phyloP scores from a whole-genome alignment of 2,888 invertebrate species.

The Brachypalpus laphriformis region DNA sequence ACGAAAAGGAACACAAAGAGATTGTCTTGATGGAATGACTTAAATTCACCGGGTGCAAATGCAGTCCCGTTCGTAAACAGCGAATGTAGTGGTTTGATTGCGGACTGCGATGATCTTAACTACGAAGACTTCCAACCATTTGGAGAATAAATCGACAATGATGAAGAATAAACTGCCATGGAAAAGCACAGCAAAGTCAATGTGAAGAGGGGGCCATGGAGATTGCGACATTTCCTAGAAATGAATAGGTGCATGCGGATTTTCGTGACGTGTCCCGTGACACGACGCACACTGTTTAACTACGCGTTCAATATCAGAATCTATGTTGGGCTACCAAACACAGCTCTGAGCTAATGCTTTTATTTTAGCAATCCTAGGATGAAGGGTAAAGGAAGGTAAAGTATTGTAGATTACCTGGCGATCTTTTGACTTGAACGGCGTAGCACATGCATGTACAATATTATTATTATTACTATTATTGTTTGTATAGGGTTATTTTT shows the following conservation, averaged over 20 bases:
- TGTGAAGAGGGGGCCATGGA: constrained; percentile 34
- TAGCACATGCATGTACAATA: no score
- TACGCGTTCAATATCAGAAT: not conserved
- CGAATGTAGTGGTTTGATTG: constrained; percentile 9
- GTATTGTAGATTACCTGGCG: no score
- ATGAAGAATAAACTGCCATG: constrained; percentile 43
- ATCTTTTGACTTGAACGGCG: no score
- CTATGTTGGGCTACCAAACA: not conserved
- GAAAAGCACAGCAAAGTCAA: constrained; percentile 35
- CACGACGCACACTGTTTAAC: not conserved
- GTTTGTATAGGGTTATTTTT: no score
- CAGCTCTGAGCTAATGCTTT: no score
- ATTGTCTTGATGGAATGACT: constrained; percentile 18
- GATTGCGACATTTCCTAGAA: constrained; percentile 23
- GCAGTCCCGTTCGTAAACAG: constrained; percentile 49
- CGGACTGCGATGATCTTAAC: constrained; percentile 21
- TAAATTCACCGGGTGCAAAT: constrained; percentile 55
- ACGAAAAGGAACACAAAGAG: constrained; percentile 35
- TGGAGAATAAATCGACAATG: constrained; percentile 1
- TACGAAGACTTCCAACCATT: constrained; percentile 40
- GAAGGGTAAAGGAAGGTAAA: no score
- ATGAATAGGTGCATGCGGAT: constrained; percentile 27
- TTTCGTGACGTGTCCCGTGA: constrained; percentile 34
- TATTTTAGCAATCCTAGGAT: no score
- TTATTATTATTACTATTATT: no score